A percentile compares a stretch with the other conserved stretches of the same genome.
These are phyloP conservation scores for Campopleginae sp. DNA, from an alignment of 2,888 invertebrate species.

Conservation along the genomic window DNA sequence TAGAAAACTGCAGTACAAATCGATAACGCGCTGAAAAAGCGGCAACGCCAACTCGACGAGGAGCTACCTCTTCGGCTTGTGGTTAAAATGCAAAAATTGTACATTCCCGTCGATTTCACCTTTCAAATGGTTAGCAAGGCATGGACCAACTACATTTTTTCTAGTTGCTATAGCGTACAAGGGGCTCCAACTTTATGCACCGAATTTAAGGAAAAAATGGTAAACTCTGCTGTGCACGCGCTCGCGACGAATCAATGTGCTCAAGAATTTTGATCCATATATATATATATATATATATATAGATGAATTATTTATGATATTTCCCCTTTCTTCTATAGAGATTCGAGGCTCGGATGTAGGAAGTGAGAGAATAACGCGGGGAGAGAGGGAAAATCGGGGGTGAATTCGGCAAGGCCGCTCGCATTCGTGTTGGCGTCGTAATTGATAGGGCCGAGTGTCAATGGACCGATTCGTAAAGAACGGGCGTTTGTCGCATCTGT, in stretches of 20 bases:
- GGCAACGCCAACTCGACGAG: slow-evolving; percentile 17
- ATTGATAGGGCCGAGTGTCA: slow-evolving; percentile 77
- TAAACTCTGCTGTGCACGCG: not conserved
- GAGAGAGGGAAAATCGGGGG: not conserved
- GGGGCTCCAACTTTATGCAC: not conserved
- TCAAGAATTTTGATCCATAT: slow-evolving; percentile 3
- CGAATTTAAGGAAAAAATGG: not conserved
- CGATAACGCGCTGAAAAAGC: slow-evolving; percentile 62
- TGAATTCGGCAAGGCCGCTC: slow-evolving; percentile 25
- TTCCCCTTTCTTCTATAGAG: not conserved
- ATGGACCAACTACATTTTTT: not conserved
- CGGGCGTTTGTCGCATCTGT: slow-evolving; percentile 75
- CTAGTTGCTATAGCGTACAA: not conserved
- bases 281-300: too few relatives aligned
- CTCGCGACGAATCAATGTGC: not conserved
- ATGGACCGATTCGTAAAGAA: slow-evolving; percentile 76
- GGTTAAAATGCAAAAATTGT: slow-evolving; percentile 60
- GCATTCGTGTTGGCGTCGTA: slow-evolving; percentile 66
- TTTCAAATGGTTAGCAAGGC: not conserved
- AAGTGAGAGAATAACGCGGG: not conserved
- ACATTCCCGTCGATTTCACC: slow-evolving; percentile 9
- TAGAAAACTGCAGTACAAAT: slow-evolving; percentile 56
- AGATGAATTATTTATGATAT: slow-evolving; percentile 14
- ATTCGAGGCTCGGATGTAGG: not conserved
- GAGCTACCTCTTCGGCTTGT: slow-evolving; percentile 9